Percentiles rank a stretch among this genome's conserved stretches.
phyloP scores from a whole-genome alignment of 2,113 vertebrate species.

The Suricata suricatta region DNA sequence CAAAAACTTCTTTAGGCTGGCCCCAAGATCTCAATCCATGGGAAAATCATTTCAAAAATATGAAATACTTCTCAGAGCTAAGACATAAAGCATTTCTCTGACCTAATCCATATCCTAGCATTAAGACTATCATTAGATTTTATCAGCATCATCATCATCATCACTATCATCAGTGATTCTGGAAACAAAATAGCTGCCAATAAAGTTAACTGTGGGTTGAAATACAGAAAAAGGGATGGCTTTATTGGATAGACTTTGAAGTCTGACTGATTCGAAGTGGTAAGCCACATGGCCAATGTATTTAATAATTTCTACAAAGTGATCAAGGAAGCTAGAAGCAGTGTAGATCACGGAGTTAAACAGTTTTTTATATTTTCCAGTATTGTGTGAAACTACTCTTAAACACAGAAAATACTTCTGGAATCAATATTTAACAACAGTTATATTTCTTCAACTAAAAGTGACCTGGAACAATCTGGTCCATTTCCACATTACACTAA shows the following conservation, averaged over 20 bases:
- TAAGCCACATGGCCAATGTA: neutral
- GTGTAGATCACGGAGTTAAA: neutral
- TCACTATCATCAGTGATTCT: neutral
- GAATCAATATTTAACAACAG: conserved; percentile 41
- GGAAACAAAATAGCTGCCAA: neutral
- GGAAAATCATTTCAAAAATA: conserved; percentile 38
- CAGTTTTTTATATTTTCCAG: neutral
- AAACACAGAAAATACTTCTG: conserved; percentile 1
- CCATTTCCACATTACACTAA: conserved; percentile 49
- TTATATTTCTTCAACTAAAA: conserved; percentile 26
- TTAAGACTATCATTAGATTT: neutral
- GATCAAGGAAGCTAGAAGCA: neutral
- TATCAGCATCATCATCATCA: neutral
- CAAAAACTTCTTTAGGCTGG: neutral
- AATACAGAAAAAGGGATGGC: neutral
- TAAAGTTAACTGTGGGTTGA: conserved; percentile 37
- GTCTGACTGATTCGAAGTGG: neutral
- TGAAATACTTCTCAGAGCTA: conserved; percentile 21
- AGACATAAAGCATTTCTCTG: conserved; percentile 19
- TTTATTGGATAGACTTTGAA: conserved; percentile 25
- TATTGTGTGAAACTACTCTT: neutral
- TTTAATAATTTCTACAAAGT: conserved; percentile 14
- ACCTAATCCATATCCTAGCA: neutral
- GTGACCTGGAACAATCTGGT: conserved; percentile 48
- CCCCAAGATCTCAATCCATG: neutral